Conservation (phyloP, 1,140 invertebrate species). For the Trichomalopsis sarcophagae region DNA sequence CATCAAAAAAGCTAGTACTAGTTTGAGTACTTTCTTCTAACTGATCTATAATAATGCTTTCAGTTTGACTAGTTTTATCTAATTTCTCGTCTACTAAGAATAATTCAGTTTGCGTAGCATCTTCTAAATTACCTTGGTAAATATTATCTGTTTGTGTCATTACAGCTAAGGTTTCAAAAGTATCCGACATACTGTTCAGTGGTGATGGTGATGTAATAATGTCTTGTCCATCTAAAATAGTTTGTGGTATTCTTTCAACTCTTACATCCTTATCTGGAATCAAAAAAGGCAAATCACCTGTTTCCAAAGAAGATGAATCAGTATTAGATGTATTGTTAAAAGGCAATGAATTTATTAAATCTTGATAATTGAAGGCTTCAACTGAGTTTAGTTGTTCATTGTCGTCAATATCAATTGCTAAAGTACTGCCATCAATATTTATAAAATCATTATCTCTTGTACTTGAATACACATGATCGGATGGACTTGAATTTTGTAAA, state of each 20-base stretch:
- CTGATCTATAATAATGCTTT: slow-evolving; percentile 11
- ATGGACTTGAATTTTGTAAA: slow-evolving; percentile 38
- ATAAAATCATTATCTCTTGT: slow-evolving; percentile 29
- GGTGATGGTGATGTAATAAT: not conserved
- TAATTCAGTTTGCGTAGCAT: slow-evolving; percentile 1
- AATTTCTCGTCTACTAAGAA: slow-evolving; percentile 17
- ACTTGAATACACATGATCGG: slow-evolving; percentile 39
- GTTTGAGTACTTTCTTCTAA: slow-evolving; percentile 33
- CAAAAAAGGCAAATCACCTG: slow-evolving; percentile 32
- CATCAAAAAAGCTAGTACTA: slow-evolving; percentile 1
- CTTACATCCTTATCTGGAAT: slow-evolving; percentile 24
- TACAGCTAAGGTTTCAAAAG: slow-evolving; percentile 19
- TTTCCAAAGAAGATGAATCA: slow-evolving; percentile 39
- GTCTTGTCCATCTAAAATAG: slow-evolving; percentile 31
- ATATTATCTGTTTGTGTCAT: slow-evolving; percentile 34
- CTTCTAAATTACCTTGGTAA: slow-evolving; percentile 26
- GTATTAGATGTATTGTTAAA: slow-evolving; percentile 17
- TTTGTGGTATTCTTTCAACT: slow-evolving; percentile 30
- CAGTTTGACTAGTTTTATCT: slow-evolving; percentile 37
- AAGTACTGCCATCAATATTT: not conserved
- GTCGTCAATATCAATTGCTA: slow-evolving; percentile 22
- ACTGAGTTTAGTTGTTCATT: slow-evolving; percentile 40
- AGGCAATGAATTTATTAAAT: slow-evolving; percentile 43
- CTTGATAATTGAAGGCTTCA: slow-evolving; percentile 41
- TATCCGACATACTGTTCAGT: slow-evolving; percentile 18